phyloP scores from a whole-genome alignment of 2,113 vertebrate species.

The Morone chrysops region DNA sequence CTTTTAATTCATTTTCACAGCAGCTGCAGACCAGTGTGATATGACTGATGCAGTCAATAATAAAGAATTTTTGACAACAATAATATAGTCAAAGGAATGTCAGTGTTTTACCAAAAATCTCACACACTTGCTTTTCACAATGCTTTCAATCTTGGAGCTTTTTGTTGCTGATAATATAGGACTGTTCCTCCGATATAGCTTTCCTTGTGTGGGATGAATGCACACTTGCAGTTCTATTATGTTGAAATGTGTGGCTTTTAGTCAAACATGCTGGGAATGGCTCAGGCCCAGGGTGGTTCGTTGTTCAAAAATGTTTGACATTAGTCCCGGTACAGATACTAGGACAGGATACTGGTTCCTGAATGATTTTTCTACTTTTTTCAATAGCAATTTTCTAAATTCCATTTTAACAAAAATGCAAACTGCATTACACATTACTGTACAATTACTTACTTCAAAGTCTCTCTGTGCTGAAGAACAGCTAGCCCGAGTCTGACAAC shows the following conservation, averaged over 20 bases:
- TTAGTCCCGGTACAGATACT: no score
- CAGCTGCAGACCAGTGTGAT: neutral
- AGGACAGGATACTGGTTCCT: no score
- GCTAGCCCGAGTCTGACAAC: no score
- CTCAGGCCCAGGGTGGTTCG: neutral
- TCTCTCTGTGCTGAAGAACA: no score
- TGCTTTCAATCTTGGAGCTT: neutral
- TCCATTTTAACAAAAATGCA: no score
- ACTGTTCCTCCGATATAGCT: neutral
- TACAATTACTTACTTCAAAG: no score
- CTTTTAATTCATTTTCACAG: neutral
- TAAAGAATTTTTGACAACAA: no score
- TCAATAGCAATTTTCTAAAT: no score
- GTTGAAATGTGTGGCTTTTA: neutral
- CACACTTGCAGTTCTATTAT: neutral
- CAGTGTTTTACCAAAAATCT: neutral
- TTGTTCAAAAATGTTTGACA: no score
- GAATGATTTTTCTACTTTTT: no score
- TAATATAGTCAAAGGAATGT: neutral
- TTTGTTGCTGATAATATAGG: neutral
- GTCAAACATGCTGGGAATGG: neutral
- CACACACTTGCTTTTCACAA: neutral
- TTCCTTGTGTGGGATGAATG: neutral
- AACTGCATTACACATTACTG: no score
- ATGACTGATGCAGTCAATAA: neutral